phyloP scores from a whole-genome alignment of 64 coral and sea anemone genomes.

The Montipora capricornis region DNA sequence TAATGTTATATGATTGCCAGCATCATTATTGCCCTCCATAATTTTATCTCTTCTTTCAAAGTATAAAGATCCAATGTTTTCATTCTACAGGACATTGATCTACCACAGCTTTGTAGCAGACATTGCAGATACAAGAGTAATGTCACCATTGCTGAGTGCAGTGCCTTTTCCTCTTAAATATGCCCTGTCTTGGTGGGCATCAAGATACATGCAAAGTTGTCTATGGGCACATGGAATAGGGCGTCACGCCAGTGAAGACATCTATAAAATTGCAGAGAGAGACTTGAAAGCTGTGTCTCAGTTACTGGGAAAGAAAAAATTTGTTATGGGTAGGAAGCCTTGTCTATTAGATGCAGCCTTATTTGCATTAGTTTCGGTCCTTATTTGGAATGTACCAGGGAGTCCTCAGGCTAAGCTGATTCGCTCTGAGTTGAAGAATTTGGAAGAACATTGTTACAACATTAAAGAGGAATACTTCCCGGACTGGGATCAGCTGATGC shows the following conservation, averaged over 20 bases:
- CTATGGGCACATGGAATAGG: slow-evolving; percentile 53
- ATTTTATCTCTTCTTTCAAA: neutral
- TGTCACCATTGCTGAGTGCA: slow-evolving; percentile 39
- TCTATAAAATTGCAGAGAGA: slow-evolving; percentile 43
- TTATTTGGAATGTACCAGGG: slow-evolving; percentile 50
- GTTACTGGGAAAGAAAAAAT: slow-evolving; percentile 49
- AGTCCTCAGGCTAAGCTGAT: slow-evolving; percentile 40
- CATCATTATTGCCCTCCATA: neutral
- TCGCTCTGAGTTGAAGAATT: slow-evolving; percentile 31
- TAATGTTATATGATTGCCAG: neutral
- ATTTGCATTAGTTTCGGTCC: slow-evolving; percentile 46
- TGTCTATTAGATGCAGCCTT: slow-evolving; percentile 45
- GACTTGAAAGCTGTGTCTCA: slow-evolving; percentile 46
- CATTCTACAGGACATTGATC: slow-evolving; percentile 36
- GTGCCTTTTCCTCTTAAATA: slow-evolving; percentile 17
- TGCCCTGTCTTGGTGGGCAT: neutral
- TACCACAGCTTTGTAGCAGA: slow-evolving; percentile 32
- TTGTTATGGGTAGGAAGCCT: slow-evolving; percentile 28
- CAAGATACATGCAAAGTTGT: neutral
- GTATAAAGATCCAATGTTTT: neutral
- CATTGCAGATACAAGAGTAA: slow-evolving; percentile 4
- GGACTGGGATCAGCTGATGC: slow-evolving; percentile 51
- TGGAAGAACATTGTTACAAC: slow-evolving; percentile 36
- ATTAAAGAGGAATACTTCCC: slow-evolving; percentile 51
- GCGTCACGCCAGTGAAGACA: slow-evolving; percentile 39